Evolutionary conservation across 1,140 invertebrate species (phyloP).

Genomic region (Drosophila tristis): DNA sequence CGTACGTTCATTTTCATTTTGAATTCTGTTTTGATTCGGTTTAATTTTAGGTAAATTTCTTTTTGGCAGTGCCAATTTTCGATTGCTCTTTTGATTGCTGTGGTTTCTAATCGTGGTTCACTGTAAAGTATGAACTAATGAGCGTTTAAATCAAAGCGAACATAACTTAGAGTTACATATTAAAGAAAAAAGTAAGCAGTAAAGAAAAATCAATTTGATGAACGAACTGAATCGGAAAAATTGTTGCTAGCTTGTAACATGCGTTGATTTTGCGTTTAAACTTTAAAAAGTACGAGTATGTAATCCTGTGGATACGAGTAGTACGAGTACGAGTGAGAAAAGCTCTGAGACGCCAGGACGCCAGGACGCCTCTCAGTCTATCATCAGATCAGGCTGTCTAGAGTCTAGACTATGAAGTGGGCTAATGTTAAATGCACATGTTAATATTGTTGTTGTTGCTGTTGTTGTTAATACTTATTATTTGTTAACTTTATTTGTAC

Average conservation of each 20-base stretch:
- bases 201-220: slow-evolving; percentile 40
- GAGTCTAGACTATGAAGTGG: slow-evolving; percentile 44
- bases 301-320: slow-evolving; percentile 25
- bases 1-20: slow-evolving; percentile 51
- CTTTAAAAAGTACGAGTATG: slow-evolving; percentile 31
- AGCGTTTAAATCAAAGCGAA: slow-evolving; percentile 51
- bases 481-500: slow-evolving; percentile 46
- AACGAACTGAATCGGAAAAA: slow-evolving; percentile 49
- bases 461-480: slow-evolving; percentile 3
- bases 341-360: slow-evolving; percentile 38
- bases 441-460: slow-evolving; percentile 23
- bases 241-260: slow-evolving; percentile 58
- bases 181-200: slow-evolving; percentile 24
- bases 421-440: slow-evolving; percentile 49
- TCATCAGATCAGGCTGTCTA: slow-evolving; percentile 37
- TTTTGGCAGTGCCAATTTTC: slow-evolving; percentile 48
- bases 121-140: slow-evolving; percentile 65
- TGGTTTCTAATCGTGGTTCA: slow-evolving; percentile 27
- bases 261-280: slow-evolving; percentile 54
- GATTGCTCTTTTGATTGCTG: slow-evolving; percentile 19
- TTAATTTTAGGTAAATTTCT: slow-evolving; percentile 22
- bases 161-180: slow-evolving; percentile 28
- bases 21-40: slow-evolving; percentile 45
- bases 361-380: slow-evolving; percentile 12
- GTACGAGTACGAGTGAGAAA: slow-evolving; percentile 42